Base-by-base conservation (phyloP, 2,113 vertebrate genomes). In the Psilopogon haemacephalus region DNA sequence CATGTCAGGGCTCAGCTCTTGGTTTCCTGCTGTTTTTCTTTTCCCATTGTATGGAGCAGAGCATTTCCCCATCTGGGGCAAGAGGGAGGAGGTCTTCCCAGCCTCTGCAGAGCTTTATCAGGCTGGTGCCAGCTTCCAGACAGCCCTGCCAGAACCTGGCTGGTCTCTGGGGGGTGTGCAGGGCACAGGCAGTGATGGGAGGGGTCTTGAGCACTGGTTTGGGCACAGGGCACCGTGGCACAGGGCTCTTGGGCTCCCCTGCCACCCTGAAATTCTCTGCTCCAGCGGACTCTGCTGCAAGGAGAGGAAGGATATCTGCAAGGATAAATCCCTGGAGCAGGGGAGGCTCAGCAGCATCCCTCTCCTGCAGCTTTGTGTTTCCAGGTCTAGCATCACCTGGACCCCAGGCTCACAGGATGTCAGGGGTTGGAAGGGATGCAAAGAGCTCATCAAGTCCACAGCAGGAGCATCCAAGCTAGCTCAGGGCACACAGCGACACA, bases 1-100 rank as follows among this genome's bases (percentile, higher is more conserved):
- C 62, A 38, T 58, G 24, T 68, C 77, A 82, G 72, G 58, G 77
- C 60, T 86, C 46, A 32, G 52, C 64, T 74, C 40, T 86, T 56
- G 44, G 84, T 93, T 97, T 96, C 96, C 96, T 96, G 95, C 94
- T 94, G 90, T 82, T 96, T 94, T 94, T 75, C 86, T 95, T 84
- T 58, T 42, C 84, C 84, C 90, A 93, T 95, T 95, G 94, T 94
- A 23, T 67, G 67, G 87, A 88, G 86, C 84, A 81, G 32, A 77
- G 48, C 69, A 21, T 94, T 96, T 96, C 87, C 94, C 92, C 5
- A 10, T 44, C 77, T 70, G 60, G 67, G 76, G 64, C 32, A 67
- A 54, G 54, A 78, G 81, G 56, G 84, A 56, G 84, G 24, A n/a
- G 8, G 28, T 11, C 70, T 76, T 83, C 72, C 46, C 76, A 62